Evolutionary conservation across 2,113 vertebrate species (phyloP), one percentile per base, ranked within the genome.

Genomic region (Orycteropus afer): DNA sequence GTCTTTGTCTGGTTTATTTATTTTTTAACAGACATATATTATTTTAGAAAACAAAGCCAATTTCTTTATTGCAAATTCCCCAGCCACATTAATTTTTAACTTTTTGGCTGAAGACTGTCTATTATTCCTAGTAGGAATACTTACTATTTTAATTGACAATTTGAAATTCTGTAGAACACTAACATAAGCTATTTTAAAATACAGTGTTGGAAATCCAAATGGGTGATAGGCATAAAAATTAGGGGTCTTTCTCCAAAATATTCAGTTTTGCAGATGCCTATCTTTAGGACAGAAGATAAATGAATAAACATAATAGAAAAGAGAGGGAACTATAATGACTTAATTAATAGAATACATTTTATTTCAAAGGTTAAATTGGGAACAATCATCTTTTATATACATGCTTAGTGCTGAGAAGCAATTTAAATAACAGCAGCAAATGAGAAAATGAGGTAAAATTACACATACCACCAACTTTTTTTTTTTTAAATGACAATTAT

Each of bases 391-490:
- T 95, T 97, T 97, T 97, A 97, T 97, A 92, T 91, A 97, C 93
- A 95, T 92, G 92, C 93, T 96, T 93, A 94, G 94, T 86, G 78
- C 94, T 71, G 63, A 71, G 51, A 95, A 95, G 86, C 29, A 83
- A 97, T 97, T 97, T 97, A 96, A 97, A 97, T 97, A 97, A 97
- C 91, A 96, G 97, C 93, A 95, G 96, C 94, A 97, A 97, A 96
- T 97, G 95, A 97, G 95, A 96, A 97, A 96, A 97, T 96, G 90
- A 97, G 91, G 95, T 86, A 86, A 97, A 97, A 97, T 97, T 97
- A 96, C 51, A 97, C 29, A 93, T n/a, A 93, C 53, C 34, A 90
- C 69, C 63, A 92, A 55, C 32, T 67, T 93, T 95, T 97, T 71
- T 29, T 63, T 51, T 40, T 79, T 55, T 73, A 90, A 96, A 89